These are phyloP conservation scores for Dasypogon diadema DNA, from an alignment of 2,888 invertebrate genomes.

Conservation along the genomic window DNA sequence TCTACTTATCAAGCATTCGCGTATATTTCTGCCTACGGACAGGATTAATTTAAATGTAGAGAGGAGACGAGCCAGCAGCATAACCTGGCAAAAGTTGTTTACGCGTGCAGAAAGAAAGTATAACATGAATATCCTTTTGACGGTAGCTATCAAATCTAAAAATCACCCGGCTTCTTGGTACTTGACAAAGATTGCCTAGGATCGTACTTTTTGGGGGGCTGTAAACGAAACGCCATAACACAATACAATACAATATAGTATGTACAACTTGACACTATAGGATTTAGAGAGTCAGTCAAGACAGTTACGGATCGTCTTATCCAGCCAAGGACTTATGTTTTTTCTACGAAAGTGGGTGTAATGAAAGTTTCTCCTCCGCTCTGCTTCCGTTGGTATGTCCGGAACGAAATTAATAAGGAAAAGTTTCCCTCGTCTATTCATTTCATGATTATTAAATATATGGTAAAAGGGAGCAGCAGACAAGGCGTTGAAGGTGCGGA, in stretches of 20 bases:
- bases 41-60: slow-evolving; percentile 22
- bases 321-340: neutral
- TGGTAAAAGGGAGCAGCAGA: slow-evolving; percentile 35
- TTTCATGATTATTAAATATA: slow-evolving; percentile 16
- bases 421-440: slow-evolving; percentile 31
- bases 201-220: slow-evolving; percentile 2
- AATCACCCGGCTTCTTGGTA: slow-evolving; percentile 5
- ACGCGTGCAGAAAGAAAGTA: neutral
- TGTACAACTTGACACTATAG: neutral
- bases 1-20: slow-evolving; percentile 8
- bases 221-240: slow-evolving; percentile 18
- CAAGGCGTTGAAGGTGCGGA: slow-evolving; percentile 26
- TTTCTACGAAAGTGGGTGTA: slow-evolving; percentile 7
- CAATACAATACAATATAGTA: too few species aligned
- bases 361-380: slow-evolving; percentile 45
- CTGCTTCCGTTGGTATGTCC: slow-evolving; percentile 52
- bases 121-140: slow-evolving; percentile 8
- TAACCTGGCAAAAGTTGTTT: slow-evolving; percentile 8
- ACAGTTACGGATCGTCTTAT: neutral
- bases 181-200: neutral
- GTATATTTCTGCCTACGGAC: slow-evolving; percentile 2
- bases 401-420: slow-evolving; percentile 54
- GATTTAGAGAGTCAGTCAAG: neutral
- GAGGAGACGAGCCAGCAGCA: neutral
- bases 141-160: slow-evolving; percentile 33